Evolutionary conservation across 2,113 vertebrate genomes (phyloP).

Genomic region (Chloroceryle aenea): DNA sequence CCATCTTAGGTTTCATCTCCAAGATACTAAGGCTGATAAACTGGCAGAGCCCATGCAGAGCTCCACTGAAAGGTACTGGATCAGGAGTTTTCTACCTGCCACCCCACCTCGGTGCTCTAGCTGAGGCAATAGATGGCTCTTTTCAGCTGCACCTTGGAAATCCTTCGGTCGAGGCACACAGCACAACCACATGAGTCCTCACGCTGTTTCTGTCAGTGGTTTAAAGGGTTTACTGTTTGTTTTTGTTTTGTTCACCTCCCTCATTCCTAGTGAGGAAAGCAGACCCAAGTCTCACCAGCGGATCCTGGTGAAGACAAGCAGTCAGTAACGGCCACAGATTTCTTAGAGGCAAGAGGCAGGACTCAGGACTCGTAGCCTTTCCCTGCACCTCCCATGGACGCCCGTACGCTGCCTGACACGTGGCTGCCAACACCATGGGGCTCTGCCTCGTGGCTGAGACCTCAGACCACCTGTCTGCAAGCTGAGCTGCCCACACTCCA

Average conservation of each 20-base stretch:
- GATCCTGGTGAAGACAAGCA: neutral
- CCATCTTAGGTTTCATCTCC: neutral
- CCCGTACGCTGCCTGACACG: neutral
- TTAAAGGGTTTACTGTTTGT: neutral
- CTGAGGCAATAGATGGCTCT: fast-evolving
- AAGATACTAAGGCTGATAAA: neutral
- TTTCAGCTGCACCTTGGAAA: neutral
- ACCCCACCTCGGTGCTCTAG: fast-evolving
- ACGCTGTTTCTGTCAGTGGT: neutral
- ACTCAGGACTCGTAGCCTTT: neutral
- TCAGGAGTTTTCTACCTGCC: neutral
- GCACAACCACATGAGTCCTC: neutral
- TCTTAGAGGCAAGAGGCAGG: neutral
- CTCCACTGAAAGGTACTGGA: neutral
- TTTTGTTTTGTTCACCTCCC: neutral
- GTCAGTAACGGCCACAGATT: neutral
- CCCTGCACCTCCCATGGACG: neutral
- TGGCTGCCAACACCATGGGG: neutral
- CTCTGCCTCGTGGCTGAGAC: neutral
- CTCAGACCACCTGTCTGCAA: neutral
- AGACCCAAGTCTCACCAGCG: fast-evolving
- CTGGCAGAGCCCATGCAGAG: neutral
- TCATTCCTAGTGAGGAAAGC: neutral
- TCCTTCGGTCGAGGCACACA: neutral
- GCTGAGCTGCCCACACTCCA: neutral